Evolutionary conservation across 2,888 invertebrate species (phyloP), one percentile per base, ranked within the genome.

Genomic region (Sphaeridia pumilis): DNA sequence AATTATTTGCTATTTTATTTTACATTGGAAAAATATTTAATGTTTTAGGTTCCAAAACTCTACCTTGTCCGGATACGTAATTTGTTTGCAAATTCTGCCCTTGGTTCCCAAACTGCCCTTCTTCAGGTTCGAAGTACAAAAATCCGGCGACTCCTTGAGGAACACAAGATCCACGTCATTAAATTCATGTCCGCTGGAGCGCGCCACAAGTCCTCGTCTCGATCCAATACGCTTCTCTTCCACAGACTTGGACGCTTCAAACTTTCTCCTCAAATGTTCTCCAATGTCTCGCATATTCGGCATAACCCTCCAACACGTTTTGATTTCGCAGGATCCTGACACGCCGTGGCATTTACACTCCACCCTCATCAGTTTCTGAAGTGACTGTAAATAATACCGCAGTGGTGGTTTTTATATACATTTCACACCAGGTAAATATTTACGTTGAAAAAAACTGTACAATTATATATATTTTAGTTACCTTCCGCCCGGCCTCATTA

Each of bases 191-290:
- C 67, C 67, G 58, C 68, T 68, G 35, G 61, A 57, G 17, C 66
- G 56, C 3, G 66, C 66, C 20, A 65, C 58, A 44, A 69, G 63
- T 46, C 65, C 60, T 35, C 62, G 55, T 25, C 67, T 50, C 17
- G 67, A 68, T 35, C 70, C 71, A 22, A 66, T 57, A 28, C 59
- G 66, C 45, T 68, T 66, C 47, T 69, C 67, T 42, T 69, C 66
- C 14, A 74, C 73, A 57, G 73, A 72, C 1, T 72, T 71, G 3
- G 74, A 73, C 4, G 69, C 70, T 59, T 75, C 73, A 58, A 74
- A 74, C 56, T 74, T 73, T 44, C 72, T 71, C 54, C 72, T 71
- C 54, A 74, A 69, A 3, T 69, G 60, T 50, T 69, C 66, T 12
- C 74, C 74, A 38, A 73, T 69, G 64, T 67, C 60, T 42, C 73